These are phyloP conservation scores for Sandelia bainsii DNA, from an alignment of 2,797 vertebrate genomes.

Conservation along the genomic window DNA sequence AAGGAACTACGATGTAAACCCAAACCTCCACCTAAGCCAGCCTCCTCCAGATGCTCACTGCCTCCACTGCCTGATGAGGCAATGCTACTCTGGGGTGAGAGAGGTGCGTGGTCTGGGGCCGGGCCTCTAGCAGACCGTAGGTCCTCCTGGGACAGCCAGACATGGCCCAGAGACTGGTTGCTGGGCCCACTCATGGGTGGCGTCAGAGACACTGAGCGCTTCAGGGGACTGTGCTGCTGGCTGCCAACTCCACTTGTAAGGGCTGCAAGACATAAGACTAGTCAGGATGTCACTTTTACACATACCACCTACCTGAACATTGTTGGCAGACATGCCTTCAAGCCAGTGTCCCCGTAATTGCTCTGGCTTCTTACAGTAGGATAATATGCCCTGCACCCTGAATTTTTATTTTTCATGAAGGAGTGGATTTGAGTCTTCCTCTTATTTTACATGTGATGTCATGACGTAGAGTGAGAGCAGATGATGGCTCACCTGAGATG, in stretches of 20 bases:
- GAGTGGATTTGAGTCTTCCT: no score
- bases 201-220: conserved; percentile 98
- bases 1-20: conserved; percentile 93
- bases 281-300: conserved; percentile 1
- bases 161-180: conserved; percentile 93
- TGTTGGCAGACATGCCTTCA: no score
- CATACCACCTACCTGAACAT: no score
- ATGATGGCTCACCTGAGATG: no score
- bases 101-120: conserved; percentile 95
- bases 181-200: conserved; percentile 97
- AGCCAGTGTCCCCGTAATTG: no score
- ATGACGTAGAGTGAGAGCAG: no score
- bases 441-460: no score
- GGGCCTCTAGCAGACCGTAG: conserved; percentile 90
- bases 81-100: conserved; percentile 99
- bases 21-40: conserved; percentile 78
- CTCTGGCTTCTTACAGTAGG: no score
- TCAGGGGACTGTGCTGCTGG: conserved; percentile 96
- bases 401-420: no score
- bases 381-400: no score
- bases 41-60: conserved; percentile 98
- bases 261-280: conserved; percentile 86
- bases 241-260: conserved; percentile 87
- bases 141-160: conserved; percentile 99
- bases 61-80: conserved; percentile 98